Conservation (phyloP, 2,888 invertebrate genomes). For the Pyralis farinalis region DNA sequence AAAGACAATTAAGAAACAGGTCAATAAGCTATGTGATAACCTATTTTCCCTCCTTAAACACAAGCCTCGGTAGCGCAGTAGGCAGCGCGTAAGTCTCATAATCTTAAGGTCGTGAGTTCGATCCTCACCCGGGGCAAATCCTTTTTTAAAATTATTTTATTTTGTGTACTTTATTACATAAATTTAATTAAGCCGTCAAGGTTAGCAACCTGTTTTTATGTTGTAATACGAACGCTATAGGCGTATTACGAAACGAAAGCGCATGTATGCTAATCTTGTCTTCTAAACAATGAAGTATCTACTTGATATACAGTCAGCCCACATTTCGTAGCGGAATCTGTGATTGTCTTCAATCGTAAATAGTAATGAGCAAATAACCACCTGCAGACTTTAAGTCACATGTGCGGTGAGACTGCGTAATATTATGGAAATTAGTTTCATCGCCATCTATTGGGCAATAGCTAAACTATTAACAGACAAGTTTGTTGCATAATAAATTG, state of each 20-base stretch:
- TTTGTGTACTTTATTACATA: slow-evolving; percentile 5
- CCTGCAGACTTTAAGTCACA: slow-evolving; percentile 26
- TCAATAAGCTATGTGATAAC: too few species aligned
- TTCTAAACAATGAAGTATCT: slow-evolving; percentile 41
- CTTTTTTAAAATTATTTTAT: slow-evolving; percentile 27
- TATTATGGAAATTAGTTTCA: slow-evolving; percentile 26
- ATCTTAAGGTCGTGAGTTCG: slow-evolving; percentile 98
- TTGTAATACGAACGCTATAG: slow-evolving; percentile 11
- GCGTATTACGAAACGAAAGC: slow-evolving; percentile 21
- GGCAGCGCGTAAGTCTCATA: slow-evolving; percentile 95
- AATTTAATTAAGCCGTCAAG: not conserved
- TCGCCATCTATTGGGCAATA: slow-evolving; percentile 45
- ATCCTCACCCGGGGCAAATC: slow-evolving; percentile 93
- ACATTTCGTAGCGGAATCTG: slow-evolving; percentile 39
- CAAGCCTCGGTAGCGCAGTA: slow-evolving; percentile 91
- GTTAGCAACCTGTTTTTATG: slow-evolving; percentile 14
- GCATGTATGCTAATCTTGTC: slow-evolving; percentile 52
- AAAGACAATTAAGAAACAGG: too few species aligned
- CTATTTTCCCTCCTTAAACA: slow-evolving; percentile 18
- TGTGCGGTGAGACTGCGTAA: slow-evolving; percentile 27
- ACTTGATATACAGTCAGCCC: slow-evolving; percentile 39
- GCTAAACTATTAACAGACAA: slow-evolving; percentile 16
- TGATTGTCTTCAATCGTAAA: slow-evolving; percentile 44
- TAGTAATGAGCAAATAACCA: slow-evolving; percentile 42
- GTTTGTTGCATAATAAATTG: not conserved